Percentiles rank a stretch among this genome's conserved stretches.
Evolutionary conservation across 2,797 vertebrate species (phyloP).

Genomic region (Myotis myotis): DNA sequence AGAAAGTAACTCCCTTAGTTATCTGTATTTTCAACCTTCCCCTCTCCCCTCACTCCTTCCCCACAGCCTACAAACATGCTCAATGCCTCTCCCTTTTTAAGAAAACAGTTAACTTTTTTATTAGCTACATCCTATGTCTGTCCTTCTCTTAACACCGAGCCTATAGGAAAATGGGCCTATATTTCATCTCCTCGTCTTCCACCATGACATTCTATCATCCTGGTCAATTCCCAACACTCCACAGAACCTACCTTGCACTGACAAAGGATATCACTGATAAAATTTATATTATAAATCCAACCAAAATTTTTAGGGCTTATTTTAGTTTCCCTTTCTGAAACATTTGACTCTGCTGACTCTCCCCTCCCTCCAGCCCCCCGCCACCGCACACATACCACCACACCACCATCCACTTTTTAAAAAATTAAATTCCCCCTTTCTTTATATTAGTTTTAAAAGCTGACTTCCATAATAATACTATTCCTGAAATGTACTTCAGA

Average conservation of each 20-base stretch:
- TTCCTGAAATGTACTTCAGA: not conserved
- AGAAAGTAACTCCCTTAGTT: not conserved
- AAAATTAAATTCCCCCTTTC: not conserved
- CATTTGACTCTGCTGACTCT: not conserved
- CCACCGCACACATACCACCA: too few species aligned
- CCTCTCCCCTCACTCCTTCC: not conserved
- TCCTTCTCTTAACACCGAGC: not conserved
- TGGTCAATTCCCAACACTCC: not conserved
- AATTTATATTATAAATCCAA: not conserved
- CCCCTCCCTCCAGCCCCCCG: fast-evolving
- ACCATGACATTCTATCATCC: fast-evolving
- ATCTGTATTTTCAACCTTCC: not conserved
- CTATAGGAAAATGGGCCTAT: not conserved
- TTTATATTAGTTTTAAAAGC: not conserved
- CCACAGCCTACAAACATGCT: not conserved
- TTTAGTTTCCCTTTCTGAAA: not conserved
- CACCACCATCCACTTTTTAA: not conserved
- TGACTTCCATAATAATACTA: not conserved
- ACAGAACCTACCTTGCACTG: not conserved
- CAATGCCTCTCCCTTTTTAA: not conserved
- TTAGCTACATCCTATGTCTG: not conserved
- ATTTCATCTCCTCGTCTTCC: not conserved
- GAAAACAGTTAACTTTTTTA: not conserved
- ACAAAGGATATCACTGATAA: not conserved
- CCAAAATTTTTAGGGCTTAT: not conserved